These are phyloP conservation scores for Frankliniella intonsa DNA, from an alignment of 2,888 invertebrate species.

Conservation along the genomic window DNA sequence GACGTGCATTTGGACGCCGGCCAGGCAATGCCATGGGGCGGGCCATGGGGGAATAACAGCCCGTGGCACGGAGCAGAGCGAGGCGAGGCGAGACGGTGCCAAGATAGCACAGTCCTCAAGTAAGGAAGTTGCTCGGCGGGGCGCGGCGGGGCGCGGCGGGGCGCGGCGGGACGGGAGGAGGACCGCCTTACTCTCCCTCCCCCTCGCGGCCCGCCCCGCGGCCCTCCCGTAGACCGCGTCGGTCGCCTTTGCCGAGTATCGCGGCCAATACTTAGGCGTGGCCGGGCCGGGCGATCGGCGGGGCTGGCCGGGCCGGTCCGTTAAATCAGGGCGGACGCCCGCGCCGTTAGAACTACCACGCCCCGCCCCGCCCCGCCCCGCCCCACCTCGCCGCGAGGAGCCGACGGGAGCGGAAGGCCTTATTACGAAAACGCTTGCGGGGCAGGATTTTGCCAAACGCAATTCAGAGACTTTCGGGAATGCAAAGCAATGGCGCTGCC, in stretches of 20 bases:
- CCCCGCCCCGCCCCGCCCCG: not conserved
- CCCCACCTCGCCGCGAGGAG: not conserved
- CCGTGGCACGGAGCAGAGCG: not conserved
- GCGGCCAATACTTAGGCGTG: too few species aligned
- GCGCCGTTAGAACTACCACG: not conserved
- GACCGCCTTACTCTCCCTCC: too few species aligned
- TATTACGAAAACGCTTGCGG: slow-evolving; percentile 1
- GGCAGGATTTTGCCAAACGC: not conserved
- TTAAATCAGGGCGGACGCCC: not conserved
- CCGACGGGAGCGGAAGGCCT: not conserved
- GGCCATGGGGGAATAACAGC: not conserved
- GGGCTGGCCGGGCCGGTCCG: not conserved
- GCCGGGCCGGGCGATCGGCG: too few species aligned
- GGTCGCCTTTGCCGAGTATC: too few species aligned
- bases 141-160: too few species aligned
- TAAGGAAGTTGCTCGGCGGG: too few species aligned
- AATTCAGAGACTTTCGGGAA: slow-evolving; percentile 1
- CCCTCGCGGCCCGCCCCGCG: too few species aligned
- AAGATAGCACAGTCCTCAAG: not conserved
- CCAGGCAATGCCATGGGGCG: not conserved
- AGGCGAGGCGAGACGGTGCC: not conserved
- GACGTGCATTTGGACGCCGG: slow-evolving; percentile 6
- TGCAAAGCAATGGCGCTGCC: not conserved
- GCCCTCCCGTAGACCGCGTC: too few species aligned
- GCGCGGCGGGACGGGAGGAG: too few species aligned